phyloP scores from a whole-genome alignment of 2,797 vertebrate species.

The Pseudocheirus occidentalis region DNA sequence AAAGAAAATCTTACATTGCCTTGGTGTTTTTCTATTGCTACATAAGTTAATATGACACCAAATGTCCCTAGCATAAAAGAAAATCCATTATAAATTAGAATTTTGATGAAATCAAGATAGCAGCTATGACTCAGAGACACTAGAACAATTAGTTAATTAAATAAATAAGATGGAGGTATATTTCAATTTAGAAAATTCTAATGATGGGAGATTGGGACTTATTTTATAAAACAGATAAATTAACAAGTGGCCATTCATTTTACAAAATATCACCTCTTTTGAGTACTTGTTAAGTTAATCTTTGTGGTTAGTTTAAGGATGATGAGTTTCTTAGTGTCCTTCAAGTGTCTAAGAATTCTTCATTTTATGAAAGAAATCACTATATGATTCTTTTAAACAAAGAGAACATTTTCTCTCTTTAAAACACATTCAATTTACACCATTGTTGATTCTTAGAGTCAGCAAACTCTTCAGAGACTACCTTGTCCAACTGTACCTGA shows the following conservation, averaged over 20 bases:
- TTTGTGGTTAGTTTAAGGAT: not conserved
- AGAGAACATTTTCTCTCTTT: not conserved
- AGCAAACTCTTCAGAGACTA: not conserved
- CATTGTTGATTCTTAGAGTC: not conserved
- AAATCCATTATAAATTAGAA: not conserved
- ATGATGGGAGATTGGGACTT: not conserved
- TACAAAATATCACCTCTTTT: not conserved
- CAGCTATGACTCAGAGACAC: not conserved
- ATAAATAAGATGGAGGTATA: not conserved
- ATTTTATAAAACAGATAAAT: not conserved
- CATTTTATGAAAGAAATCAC: not conserved
- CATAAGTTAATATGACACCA: not conserved
- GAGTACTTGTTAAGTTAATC: not conserved
- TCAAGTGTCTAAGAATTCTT: not conserved
- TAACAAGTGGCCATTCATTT: not conserved
- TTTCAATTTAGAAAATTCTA: constrained; percentile 25
- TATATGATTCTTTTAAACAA: not conserved
- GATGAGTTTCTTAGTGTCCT: not conserved
- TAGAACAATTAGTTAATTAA: not conserved
- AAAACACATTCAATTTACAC: not conserved
- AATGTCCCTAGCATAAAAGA: not conserved
- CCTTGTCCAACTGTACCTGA: not conserved
- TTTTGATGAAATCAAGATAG: constrained; percentile 4
- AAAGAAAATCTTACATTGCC: constrained; percentile 7
- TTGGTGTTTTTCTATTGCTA: not conserved